Evolutionary conservation across 2,113 vertebrate genomes (phyloP), one percentile per base, ranked within the genome.

Genomic region (Pongo pygmaeus): DNA sequence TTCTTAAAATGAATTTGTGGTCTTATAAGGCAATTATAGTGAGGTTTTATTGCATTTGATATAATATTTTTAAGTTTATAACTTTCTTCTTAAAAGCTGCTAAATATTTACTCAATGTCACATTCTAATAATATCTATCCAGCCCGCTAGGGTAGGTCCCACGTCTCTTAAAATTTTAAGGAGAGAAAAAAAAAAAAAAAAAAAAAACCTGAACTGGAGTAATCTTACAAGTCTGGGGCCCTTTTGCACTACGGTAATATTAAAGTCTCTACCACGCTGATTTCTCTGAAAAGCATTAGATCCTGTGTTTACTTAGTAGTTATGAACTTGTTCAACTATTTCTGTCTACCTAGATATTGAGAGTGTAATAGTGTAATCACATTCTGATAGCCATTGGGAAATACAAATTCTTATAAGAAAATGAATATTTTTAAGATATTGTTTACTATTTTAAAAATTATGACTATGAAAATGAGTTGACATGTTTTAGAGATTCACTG

Each of bases 81-180:
- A 83, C 32, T 80, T 91, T 89, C 38, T 92, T 92, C 83, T 88
- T 81, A 67, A 55, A 83, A 96, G 67, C 40, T 50, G 3, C 85
- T 69, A 61, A 92, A 84, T 91, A 84, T 64, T 94, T 77, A 93
- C 22, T 69, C 69, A 86, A 92, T 16, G 43, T 91, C 91, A 69
- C 32, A 48, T 80, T 91, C 38, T 91, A 83, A 61, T 81, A 79
- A 75, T 72, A 57, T 46, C n/a, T 23, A 69, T 64, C 38, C 40
- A 55, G 52, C 52, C 52, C 20, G 52, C 52, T 55, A 85, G 22
- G 43, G 8, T n/a, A 80, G 18, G 25, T 70, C 40, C 46, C 16
- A 38, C 59, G 40, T 81, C 46, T 93, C 79, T 92, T 50, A 89
- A 94, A 87, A n/a, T 50, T 77, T 88, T 80, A 81, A 87, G 17